Evolutionary conservation across 2,113 vertebrate species (phyloP), one percentile per base, ranked within the genome.

Genomic region (Piprites chloris): DNA sequence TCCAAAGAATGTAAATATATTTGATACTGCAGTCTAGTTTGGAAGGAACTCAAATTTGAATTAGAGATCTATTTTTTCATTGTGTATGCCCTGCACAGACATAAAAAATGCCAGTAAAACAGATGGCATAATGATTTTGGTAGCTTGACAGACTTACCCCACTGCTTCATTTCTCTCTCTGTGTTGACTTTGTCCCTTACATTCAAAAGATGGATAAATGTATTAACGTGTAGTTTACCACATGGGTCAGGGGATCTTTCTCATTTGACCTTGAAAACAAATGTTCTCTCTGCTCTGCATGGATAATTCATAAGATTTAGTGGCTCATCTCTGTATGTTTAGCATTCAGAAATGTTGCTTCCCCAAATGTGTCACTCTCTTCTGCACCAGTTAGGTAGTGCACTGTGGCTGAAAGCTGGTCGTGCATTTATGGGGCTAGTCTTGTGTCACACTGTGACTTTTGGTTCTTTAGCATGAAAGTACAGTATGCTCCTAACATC

Each of bases 231-330:
- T 76, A 78, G 78, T 92, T 90, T 95, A 75, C 94, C 80, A 67
- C 66, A 89, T 52, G 89, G 95, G 95, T 93, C 94, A 94, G 73
- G 27, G n/a, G 68, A 93, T 92, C 89, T 67, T 93, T 95, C 87
- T 91, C 19, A 63, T 88, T 76, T 96, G 87, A 94, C 93, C 81
- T 91, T 95, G 95, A 94, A 96, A 96, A 95, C 71, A 94, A 96
- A 87, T 87, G 87, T 96, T 96, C 87, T 94, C 33, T 95, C 91
- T 94, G 62, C 85, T 94, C 82, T 94, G 85, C 91, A 93, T 93
- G 91, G 95, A 95, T 93, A 94, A 96, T 94, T 95, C 87, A 88
- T 97, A 89, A 96, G 93, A 87, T 94, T 95, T 96, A 94, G 63
- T 88, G 92, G 59, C 75, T 94, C 71, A 59, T 85, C 42, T 87